Evolutionary conservation across 2,888 invertebrate species (phyloP), one percentile per base, ranked within the genome.

Genomic region (Acanthoscelides obtectus): DNA sequence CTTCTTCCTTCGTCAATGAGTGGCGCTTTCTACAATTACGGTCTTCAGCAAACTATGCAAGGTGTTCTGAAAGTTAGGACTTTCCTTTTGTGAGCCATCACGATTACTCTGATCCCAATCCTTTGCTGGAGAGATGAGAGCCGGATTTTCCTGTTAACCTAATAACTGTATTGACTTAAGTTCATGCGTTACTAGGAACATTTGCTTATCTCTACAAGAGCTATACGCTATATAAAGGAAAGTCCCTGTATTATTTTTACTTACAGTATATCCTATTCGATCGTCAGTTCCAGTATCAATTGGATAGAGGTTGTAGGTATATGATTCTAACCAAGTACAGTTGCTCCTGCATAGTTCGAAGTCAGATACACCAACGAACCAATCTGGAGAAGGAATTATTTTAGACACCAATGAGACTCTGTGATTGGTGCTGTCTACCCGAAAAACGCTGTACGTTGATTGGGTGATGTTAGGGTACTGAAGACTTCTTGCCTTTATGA

Each of bases 351-450:
- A 98, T 0, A 98, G 87, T 81, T 98, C 96, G 75, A 98, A 84
- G 0, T 93, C 93, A 0, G 94, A 94, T 0, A 98, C 93, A 0
- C 98, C 98, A 0, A 97, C 93, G 72, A 97, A 93, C 98, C 98
- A 98, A 85, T 98, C 98, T 0, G 98, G 98, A 0, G 97, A 97
- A 0, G 98, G 98, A 68, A 94, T 96, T 71, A 99, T 89, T 92
- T 96, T 98, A 2, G 97, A 93, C 0, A 97, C 94, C 22, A 98
- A 86, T 0, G 99, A 98, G 72, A 98, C 91, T 66, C 98, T 87
- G 82, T 98, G 98, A 82, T 98, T 94, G 74, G 91, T 92, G 22
- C 91, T 92, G 84, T 97, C 97, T 0, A 95, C 96, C 69, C 96
- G 89, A 83, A 97, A 97, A 4, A 94, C 92, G 71, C 90, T 96